phyloP scores from a whole-genome alignment of 2,888 invertebrate species.

The Scaptomyza tumidula region DNA sequence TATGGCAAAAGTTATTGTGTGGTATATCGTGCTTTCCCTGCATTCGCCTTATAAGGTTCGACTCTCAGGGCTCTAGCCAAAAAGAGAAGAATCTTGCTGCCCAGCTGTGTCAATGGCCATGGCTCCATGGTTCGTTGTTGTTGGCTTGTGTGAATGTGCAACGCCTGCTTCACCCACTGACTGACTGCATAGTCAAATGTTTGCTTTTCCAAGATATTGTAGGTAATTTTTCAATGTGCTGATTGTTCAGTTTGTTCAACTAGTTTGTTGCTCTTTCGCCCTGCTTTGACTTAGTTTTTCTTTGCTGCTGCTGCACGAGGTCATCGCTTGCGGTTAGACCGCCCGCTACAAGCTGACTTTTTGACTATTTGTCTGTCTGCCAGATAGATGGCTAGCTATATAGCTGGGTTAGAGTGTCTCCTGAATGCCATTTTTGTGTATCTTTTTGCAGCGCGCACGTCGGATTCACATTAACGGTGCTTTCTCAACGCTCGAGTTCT shows the following conservation, averaged over 20 bases:
- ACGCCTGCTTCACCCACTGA: constrained; percentile 31
- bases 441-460: constrained; percentile 58
- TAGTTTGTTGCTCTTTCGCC: constrained; percentile 35
- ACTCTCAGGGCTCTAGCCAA: constrained; percentile 54
- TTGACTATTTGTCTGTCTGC: constrained; percentile 23
- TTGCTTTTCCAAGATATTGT: constrained; percentile 37
- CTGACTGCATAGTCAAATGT: constrained; percentile 20
- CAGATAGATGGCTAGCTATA: constrained; percentile 13
- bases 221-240: constrained; percentile 59
- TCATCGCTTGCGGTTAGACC: constrained; percentile 70
- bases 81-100: constrained; percentile 23
- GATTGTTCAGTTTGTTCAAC: constrained; percentile 49
- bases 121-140: constrained; percentile 19
- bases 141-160: constrained; percentile 29
- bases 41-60: constrained; percentile 51
- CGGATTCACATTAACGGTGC: constrained; percentile 78
- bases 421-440: constrained; percentile 42
- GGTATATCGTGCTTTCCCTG: constrained; percentile 35
- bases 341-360: constrained; percentile 42
- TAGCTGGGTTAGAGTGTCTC: constrained; percentile 51
- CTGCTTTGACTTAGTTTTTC: constrained; percentile 71
- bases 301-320: constrained; percentile 60
- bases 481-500: constrained; percentile 75
- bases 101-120: constrained; percentile 62
- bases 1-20: constrained; percentile 32